A percentile compares a stretch with the other conserved stretches of the same genome.
Evolutionary conservation across 2,113 vertebrate species (phyloP).

Genomic region (Planiliza haematocheilus): DNA sequence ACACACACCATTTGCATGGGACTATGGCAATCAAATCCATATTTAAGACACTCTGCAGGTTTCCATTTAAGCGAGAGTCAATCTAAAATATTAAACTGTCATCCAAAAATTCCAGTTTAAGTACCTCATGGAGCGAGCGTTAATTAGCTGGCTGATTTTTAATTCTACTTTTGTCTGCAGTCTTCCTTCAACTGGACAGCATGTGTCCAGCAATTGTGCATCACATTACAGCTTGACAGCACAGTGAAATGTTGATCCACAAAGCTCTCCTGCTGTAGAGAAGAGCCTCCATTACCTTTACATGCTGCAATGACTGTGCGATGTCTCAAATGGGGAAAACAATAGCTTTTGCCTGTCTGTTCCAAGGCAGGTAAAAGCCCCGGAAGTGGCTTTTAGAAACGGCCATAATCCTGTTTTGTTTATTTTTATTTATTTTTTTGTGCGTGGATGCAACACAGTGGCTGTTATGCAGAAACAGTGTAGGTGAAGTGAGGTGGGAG

Average conservation of each 20-base stretch:
- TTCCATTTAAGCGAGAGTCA: no score
- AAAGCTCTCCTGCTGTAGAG: neutral
- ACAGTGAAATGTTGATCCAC: neutral
- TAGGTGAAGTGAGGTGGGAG: slow-evolving; percentile 52
- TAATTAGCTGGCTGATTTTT: neutral
- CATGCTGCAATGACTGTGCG: neutral
- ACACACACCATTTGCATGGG: no score
- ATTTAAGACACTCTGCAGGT: no score
- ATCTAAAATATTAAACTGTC: no score
- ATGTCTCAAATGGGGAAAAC: neutral
- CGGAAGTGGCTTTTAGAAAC: slow-evolving; percentile 7
- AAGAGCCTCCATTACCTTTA: neutral
- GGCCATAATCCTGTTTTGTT: slow-evolving; percentile 13
- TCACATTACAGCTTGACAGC: slow-evolving; percentile 4
- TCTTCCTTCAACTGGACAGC: neutral
- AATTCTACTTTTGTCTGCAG: neutral
- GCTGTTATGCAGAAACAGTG: slow-evolving; percentile 31
- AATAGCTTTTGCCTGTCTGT: slow-evolving; percentile 11
- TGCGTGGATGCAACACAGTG: slow-evolving; percentile 24
- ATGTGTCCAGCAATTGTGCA: neutral
- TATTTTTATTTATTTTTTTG: neutral
- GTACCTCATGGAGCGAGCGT: neutral
- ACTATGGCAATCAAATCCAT: no score
- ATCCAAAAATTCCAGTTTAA: neutral
- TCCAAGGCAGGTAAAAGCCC: slow-evolving; percentile 2